Evolutionary conservation across 1,140 invertebrate genomes (phyloP).

Genomic region (Zaprionus nigranus): DNA sequence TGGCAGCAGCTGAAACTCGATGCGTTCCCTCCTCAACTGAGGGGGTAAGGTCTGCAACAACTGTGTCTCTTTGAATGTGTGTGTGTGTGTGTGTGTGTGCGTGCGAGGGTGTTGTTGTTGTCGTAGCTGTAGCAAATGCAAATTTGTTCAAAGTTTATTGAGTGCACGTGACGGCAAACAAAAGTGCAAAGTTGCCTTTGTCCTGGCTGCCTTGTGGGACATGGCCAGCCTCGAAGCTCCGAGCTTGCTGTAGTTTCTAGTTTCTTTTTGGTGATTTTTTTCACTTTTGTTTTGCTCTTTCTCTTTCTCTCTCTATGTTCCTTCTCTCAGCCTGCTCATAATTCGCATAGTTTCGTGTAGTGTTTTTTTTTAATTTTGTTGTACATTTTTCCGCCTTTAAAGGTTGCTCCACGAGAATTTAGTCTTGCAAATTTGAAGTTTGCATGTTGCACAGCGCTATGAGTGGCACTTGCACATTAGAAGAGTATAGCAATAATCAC

Average conservation of each 20-base stretch:
- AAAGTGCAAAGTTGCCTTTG: slow-evolving; percentile 73
- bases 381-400: slow-evolving; percentile 13
- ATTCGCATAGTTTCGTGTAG: slow-evolving; percentile 13
- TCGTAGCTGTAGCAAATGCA: slow-evolving; percentile 69
- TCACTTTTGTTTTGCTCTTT: slow-evolving; percentile 23
- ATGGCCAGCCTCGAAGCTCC: not conserved
- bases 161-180: slow-evolving; percentile 83
- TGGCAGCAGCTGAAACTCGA: slow-evolving; percentile 69
- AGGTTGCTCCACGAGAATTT: slow-evolving; percentile 39
- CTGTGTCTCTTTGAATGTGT: slow-evolving; percentile 3
- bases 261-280: slow-evolving; percentile 20
- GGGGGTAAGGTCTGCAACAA: too few species aligned
- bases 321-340: slow-evolving; percentile 12
- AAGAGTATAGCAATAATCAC: slow-evolving; percentile 11
- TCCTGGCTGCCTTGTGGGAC: slow-evolving; percentile 22
- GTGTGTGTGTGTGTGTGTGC: slow-evolving; percentile 8
- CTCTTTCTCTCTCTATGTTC: not conserved
- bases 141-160: slow-evolving; percentile 84
- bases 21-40: slow-evolving; percentile 32
- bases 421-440: slow-evolving; percentile 69
- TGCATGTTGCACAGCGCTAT: slow-evolving; percentile 20
- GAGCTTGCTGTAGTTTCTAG: slow-evolving; percentile 22
- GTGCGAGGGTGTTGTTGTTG: slow-evolving; percentile 36
- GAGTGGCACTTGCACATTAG: slow-evolving; percentile 8
- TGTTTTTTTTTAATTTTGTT: slow-evolving; percentile 9